Evolutionary conservation across 2,113 vertebrate genomes (phyloP).

Genomic region (Odontophorus gujanensis): DNA sequence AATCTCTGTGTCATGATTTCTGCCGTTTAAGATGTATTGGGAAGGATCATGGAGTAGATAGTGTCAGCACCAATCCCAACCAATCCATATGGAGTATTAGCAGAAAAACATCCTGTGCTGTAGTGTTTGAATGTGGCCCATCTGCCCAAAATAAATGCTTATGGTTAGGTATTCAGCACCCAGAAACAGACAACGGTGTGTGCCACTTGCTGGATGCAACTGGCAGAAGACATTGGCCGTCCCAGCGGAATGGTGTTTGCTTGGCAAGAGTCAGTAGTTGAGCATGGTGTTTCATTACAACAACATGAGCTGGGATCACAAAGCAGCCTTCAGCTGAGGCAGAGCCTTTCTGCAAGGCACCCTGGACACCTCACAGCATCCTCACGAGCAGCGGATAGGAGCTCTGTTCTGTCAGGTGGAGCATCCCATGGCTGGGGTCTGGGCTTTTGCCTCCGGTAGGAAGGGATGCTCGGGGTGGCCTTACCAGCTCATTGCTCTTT

Average conservation of each 20-base stretch:
- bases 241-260: background rate
- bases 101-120: background rate
- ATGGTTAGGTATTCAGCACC: background rate
- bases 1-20: background rate
- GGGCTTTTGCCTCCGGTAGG: background rate
- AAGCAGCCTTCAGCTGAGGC: accelerated
- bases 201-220: background rate
- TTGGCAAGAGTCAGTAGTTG: background rate
- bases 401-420: background rate
- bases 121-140: background rate
- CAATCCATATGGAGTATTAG: background rate
- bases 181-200: accelerated
- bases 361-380: background rate
- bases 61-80: background rate
- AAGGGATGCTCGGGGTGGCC: background rate
- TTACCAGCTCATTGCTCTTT: background rate
- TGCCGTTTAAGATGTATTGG: background rate
- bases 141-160: background rate
- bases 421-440: background rate
- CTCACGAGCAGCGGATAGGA: background rate
- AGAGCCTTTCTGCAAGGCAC: accelerated
- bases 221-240: background rate
- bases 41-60: background rate
- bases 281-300: background rate
- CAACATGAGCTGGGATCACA: no score